A percentile compares a stretch with the other conserved stretches of the same genome.
These are phyloP conservation scores for Saimiri boliviensis DNA, from an alignment of 2,113 vertebrate genomes.

Conservation along the genomic window DNA sequence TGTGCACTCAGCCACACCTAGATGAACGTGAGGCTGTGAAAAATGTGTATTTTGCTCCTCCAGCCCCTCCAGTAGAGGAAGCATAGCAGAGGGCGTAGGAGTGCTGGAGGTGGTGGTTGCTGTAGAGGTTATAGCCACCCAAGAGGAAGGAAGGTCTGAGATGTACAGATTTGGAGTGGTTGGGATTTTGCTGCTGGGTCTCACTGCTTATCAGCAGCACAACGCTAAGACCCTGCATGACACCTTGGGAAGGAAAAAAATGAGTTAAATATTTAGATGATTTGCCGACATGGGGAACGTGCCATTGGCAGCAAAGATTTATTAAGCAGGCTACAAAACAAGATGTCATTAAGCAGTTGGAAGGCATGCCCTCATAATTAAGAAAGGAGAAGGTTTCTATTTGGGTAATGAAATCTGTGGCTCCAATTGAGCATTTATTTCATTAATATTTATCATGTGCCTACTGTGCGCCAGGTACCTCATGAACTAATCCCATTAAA, in stretches of 20 bases:
- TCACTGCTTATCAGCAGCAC: neutral
- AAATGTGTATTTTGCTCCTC: neutral
- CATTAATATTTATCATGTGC: slow-evolving; percentile 16
- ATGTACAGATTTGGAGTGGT: neutral
- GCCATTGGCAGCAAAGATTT: slow-evolving; percentile 68
- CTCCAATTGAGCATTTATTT: slow-evolving; percentile 9
- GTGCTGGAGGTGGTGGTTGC: rapidly evolving
- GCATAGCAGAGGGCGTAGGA: neutral
- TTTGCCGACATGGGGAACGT: slow-evolving; percentile 59
- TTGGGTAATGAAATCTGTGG: slow-evolving; percentile 61
- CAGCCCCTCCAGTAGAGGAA: neutral
- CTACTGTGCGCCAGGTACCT: slow-evolving; percentile 40
- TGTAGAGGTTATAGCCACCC: neutral
- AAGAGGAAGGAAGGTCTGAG: neutral
- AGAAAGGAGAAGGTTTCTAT: slow-evolving; percentile 59
- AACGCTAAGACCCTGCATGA: slow-evolving; percentile 48
- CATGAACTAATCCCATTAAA: neutral
- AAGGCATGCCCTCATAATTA: slow-evolving; percentile 67
- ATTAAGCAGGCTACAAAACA: slow-evolving; percentile 67
- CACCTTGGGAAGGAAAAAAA: slow-evolving; percentile 48
- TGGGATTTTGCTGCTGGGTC: neutral
- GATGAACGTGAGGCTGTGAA: neutral
- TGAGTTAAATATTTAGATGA: slow-evolving; percentile 74
- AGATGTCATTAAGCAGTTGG: slow-evolving; percentile 67
- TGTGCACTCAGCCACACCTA: neutral